Percentiles rank a stretch among this genome's conserved stretches.
Evolutionary conservation across 2,113 vertebrate species (phyloP).

Genomic region (Pelodiscus sinensis): DNA sequence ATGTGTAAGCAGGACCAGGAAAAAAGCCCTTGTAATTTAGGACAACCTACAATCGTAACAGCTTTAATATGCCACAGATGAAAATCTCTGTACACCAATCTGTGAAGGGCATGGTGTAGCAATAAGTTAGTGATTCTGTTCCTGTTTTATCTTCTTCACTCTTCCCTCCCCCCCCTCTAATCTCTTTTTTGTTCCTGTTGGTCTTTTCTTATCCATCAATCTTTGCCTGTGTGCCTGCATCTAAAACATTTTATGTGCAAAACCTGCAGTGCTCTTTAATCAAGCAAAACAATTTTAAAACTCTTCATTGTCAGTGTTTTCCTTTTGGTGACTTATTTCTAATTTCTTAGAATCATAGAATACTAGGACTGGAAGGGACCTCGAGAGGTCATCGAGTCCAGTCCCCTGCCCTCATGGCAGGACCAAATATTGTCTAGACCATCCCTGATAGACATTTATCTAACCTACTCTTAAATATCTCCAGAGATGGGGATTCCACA

Average conservation of each 20-base stretch:
- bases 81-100: conserved; percentile 28
- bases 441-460: too few relatives aligned
- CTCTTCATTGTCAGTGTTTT: conserved; percentile 37
- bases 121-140: conserved; percentile 4
- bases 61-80: background rate
- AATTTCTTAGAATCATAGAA: background rate
- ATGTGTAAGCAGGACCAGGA: background rate
- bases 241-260: conserved; percentile 21
- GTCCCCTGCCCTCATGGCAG: too few relatives aligned
- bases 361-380: too few relatives aligned
- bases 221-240: background rate
- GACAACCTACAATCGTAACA: background rate
- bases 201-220: conserved; percentile 24
- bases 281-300: conserved; percentile 32
- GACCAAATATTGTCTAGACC: too few relatives aligned
- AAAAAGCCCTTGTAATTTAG: background rate
- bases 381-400: too few relatives aligned
- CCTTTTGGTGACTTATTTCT: background rate
- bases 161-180: background rate
- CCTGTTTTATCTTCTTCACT: background rate
- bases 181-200: background rate
- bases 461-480: too few relatives aligned
- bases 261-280: conserved; percentile 32
- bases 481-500: too few relatives aligned
- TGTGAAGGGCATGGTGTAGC: background rate